These are phyloP conservation scores for Gallinago jamesoni DNA, from an alignment of 2,113 vertebrate genomes.

Conservation along the genomic window DNA sequence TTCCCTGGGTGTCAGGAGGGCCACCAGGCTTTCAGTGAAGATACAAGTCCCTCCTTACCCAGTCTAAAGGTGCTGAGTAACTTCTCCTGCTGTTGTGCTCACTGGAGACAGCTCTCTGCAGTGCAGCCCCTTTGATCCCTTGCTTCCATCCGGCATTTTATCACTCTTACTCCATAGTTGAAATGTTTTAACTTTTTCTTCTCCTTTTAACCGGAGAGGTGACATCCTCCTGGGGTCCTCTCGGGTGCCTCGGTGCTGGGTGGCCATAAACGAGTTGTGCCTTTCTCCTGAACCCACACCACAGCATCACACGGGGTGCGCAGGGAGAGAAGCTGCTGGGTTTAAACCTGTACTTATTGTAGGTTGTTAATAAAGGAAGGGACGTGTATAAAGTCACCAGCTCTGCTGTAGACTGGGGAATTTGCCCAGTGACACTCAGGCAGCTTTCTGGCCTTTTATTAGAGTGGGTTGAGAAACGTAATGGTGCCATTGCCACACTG, in stretches of 20 bases:
- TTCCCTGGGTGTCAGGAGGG: neutral
- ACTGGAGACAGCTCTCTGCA: neutral
- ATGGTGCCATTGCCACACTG: neutral
- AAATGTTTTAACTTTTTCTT: neutral
- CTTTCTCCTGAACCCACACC: neutral
- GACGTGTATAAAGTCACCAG: neutral
- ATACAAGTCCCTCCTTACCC: neutral
- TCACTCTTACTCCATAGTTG: neutral
- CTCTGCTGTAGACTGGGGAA: neutral
- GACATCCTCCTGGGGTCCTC: neutral
- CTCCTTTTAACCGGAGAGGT: neutral
- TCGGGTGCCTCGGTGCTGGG: fast-evolving
- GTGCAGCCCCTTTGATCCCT: neutral
- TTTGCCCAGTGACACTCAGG: neutral
- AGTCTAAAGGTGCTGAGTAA: neutral
- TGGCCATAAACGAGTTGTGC: neutral
- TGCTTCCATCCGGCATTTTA: neutral
- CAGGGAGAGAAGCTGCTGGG: neutral
- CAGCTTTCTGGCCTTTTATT: neutral
- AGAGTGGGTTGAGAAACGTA: neutral
- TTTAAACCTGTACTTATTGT: neutral
- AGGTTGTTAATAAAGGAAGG: neutral
- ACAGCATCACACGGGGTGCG: neutral
- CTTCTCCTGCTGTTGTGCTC: neutral
- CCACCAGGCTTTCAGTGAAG: neutral